Base-by-base conservation (phyloP, 2,797 vertebrate genomes). In the Aphelocoma californica region DNA sequence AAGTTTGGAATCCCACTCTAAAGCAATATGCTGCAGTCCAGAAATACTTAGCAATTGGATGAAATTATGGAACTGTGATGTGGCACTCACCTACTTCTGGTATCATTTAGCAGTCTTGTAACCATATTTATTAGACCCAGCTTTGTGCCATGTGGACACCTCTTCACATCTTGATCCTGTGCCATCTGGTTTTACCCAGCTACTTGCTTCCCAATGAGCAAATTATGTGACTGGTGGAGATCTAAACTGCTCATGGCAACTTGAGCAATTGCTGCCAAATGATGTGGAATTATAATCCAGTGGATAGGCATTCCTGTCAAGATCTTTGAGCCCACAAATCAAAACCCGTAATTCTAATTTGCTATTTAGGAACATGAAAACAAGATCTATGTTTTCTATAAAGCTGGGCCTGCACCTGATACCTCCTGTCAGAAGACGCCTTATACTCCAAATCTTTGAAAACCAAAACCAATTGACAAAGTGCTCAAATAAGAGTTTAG, bases 301-400 rank as follows among this genome's bases (percentile, higher is more conserved):
- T 18, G 32, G 57, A 70, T 25, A 82, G 32, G 42, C 42, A 82
- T 94, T 93, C 74, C 92, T 86, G 34, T 88, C 67, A 57, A 82
- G 74, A 81, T 77, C 60, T 90, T 73, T 69, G 66, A 88, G 29
- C 10, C 84, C 71, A 60, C 45, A 70, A 44, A 56, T 36, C 60
- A 57, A 90, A 93, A 90, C 56, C 80, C 73, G 57, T 94, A 74
- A 79, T 92, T 96, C 78, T 82, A 57, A 74, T 91, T 82, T 91
- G 19, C 58, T 89, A 32, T 93, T 87, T 91, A 92, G 44, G 62
- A 71, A 54, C 51, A 72, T 61, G 71, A 82, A 94, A 95, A 88
- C 42, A 54, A 45, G 60, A 66, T 42, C 69, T 70, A 2, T 75
- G 14, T 82, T 94, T 89, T 77, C 42, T 18, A 64, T 88, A 73